Conservation (phyloP, 2,113 vertebrate species). For the Tylochromis polylepis region DNA sequence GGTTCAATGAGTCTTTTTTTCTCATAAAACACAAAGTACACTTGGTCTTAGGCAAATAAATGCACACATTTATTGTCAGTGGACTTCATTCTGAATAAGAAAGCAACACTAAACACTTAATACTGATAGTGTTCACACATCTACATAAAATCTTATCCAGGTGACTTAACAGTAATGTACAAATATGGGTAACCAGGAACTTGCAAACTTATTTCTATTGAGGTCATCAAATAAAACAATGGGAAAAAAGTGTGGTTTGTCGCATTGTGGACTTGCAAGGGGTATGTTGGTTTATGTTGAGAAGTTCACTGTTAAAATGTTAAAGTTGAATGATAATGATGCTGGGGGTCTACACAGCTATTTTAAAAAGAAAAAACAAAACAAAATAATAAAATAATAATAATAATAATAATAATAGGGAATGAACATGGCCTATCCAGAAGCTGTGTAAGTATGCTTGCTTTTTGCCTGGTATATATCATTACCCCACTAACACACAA, state of each 20-base stretch:
- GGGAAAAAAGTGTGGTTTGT: not conserved
- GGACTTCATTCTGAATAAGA: not conserved
- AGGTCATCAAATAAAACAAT: not conserved
- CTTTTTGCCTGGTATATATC: not conserved
- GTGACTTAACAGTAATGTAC: not conserved
- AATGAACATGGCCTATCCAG: not conserved
- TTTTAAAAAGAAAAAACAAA: not conserved
- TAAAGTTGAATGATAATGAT: not conserved
- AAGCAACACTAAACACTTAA: rapidly evolving
- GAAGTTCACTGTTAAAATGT: not conserved
- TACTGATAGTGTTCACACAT: not conserved
- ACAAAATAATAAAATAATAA: not conserved
- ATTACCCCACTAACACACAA: not conserved
- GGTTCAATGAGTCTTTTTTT: not conserved
- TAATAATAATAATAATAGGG: not conserved
- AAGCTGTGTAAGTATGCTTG: not conserved
- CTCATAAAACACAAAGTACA: not conserved
- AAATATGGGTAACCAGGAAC: rapidly evolving
- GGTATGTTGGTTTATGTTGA: not conserved
- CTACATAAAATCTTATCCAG: not conserved
- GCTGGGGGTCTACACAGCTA: not conserved
- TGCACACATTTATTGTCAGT: not conserved
- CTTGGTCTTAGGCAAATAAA: not conserved
- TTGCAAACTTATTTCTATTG: not conserved
- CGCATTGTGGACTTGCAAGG: not conserved